phyloP scores from a whole-genome alignment of 1,140 invertebrate genomes.

The Lasaia peninsularis region DNA sequence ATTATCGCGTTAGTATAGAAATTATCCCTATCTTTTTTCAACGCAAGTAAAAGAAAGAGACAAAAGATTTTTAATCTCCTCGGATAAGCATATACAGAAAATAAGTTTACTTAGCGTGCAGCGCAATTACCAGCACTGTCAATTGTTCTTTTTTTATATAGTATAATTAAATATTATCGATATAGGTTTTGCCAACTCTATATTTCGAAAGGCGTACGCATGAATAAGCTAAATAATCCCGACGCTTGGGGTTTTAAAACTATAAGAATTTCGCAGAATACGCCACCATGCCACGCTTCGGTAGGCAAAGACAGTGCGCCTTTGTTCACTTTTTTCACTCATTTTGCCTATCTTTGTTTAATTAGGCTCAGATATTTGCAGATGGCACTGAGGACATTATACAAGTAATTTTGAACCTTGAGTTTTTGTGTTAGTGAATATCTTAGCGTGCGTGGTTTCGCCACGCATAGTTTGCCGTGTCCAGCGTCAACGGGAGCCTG shows the following conservation, averaged over 20 bases:
- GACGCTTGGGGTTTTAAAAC: constrained; percentile 44
- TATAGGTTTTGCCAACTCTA: constrained; percentile 26
- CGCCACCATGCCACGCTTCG: constrained; percentile 36
- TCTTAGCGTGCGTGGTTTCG: not conserved
- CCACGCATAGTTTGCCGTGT: constrained; percentile 15
- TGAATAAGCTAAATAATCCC: constrained; percentile 52
- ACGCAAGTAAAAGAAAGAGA: no score
- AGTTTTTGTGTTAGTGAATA: not conserved
- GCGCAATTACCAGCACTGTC: no score
- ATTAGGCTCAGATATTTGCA: constrained; percentile 34
- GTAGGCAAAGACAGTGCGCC: constrained; percentile 33
- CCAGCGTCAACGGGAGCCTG: constrained; percentile 17
- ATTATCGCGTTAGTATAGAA: no score
- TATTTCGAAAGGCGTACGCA: constrained; percentile 28
- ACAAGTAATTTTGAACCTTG: constrained; percentile 1
- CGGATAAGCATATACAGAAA: no score
- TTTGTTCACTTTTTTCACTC: constrained; percentile 35
- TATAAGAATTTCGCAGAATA: constrained; percentile 52
- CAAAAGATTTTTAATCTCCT: no score
- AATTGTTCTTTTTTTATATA: no score
- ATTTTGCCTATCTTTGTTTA: constrained; percentile 40
- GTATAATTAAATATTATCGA: constrained; percentile 15
- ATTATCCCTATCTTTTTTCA: no score
- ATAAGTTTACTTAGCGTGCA: no score
- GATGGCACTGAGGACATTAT: constrained; percentile 13